phyloP scores from a whole-genome alignment of 2,113 vertebrate species.

The Callaeas wilsoni region DNA sequence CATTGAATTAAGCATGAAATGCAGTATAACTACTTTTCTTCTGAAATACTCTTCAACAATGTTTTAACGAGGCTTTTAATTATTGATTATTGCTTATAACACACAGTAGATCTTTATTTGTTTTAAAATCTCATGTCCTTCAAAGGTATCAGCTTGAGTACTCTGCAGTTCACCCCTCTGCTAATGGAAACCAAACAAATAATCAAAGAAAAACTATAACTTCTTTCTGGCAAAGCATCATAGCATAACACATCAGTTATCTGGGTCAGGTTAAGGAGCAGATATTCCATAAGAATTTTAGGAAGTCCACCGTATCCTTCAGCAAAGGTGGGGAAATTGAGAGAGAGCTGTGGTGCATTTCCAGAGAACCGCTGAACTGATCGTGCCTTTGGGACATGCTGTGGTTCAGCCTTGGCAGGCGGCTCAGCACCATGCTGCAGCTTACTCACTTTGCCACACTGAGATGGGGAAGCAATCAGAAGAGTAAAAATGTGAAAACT shows the following conservation, averaged over 20 bases:
- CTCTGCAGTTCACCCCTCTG: neutral
- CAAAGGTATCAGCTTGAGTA: neutral
- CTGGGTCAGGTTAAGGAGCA: neutral
- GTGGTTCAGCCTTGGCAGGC: neutral
- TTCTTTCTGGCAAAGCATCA: neutral
- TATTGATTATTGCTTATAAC: constrained; percentile 82
- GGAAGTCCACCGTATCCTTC: neutral
- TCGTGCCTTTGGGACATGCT: neutral
- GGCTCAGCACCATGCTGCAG: neutral
- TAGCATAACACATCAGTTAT: neutral
- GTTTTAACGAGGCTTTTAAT: constrained; percentile 81
- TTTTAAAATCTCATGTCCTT: constrained; percentile 71
- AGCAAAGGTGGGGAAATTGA: neutral
- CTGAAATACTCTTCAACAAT: constrained; percentile 76
- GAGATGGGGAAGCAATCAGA: neutral
- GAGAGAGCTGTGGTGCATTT: neutral
- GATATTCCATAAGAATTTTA: neutral
- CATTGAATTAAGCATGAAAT: constrained; percentile 99
- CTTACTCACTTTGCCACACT: neutral
- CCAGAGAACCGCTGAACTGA: neutral
- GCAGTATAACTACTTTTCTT: constrained; percentile 85
- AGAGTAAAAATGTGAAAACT: neutral
- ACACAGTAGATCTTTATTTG: constrained; percentile 70
- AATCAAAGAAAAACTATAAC: neutral
- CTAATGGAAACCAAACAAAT: neutral